A percentile compares a stretch with the other conserved stretches of the same genome.
phyloP scores from a whole-genome alignment of 1,140 invertebrate species.

The Drosophila parabipectinata region DNA sequence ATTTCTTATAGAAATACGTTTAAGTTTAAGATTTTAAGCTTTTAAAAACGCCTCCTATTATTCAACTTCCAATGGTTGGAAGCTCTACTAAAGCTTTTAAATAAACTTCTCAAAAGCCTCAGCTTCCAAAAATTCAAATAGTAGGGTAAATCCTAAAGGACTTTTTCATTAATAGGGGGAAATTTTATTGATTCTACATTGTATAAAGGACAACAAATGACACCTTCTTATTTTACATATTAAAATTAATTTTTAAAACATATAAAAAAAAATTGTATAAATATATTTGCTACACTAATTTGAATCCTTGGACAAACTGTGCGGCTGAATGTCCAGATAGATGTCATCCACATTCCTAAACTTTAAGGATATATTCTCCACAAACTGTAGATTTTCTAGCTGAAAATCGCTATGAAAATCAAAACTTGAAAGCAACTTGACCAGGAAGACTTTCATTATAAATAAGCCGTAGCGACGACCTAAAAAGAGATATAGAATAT shows the following conservation, averaged over 20 bases:
- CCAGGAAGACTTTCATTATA: conserved; percentile 74
- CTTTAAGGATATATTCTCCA: conserved; percentile 76
- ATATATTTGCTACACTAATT: not conserved
- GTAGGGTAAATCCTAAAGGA: conserved; percentile 14
- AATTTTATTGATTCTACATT: conserved; percentile 8
- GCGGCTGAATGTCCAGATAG: conserved; percentile 53
- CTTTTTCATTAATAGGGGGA: not conserved
- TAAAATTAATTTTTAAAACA: not conserved
- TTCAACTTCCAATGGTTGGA: conserved; percentile 3
- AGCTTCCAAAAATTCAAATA: conserved; percentile 24
- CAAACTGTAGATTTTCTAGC: conserved; percentile 63
- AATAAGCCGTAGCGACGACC: conserved; percentile 75
- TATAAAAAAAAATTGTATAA: conserved; percentile 6
- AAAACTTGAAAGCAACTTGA: conserved; percentile 67
- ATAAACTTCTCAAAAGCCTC: not conserved
- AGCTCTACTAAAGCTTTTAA: not conserved
- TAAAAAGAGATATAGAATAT: not conserved
- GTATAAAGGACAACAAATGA: not conserved
- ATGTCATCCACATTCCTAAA: conserved; percentile 77
- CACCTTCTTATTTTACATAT: not conserved
- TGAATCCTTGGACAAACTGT: conserved; percentile 2
- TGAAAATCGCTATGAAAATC: conserved; percentile 63
- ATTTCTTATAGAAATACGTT: too few relatives aligned
- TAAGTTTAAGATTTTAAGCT: too few relatives aligned
- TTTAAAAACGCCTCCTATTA: conserved; percentile 8